phyloP scores from a whole-genome alignment of 2,113 vertebrate genomes.

The Gambusia affinis region DNA sequence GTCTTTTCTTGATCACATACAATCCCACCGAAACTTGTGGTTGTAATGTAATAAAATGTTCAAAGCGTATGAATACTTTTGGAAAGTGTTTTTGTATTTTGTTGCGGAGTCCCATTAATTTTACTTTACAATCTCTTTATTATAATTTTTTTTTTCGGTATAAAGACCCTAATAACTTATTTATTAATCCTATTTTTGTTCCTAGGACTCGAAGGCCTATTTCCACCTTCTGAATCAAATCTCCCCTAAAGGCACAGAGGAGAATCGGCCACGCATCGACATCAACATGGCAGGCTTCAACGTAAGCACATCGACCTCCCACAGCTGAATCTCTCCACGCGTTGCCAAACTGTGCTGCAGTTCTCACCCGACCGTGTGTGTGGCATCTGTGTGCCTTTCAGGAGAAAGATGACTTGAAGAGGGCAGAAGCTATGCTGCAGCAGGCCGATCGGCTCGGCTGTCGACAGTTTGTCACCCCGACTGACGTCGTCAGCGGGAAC shows the following conservation, averaged over 20 bases:
- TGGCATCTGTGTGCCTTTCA: conserved; percentile 56
- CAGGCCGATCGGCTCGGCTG: conserved; percentile 92
- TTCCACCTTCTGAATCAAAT: conserved; percentile 95
- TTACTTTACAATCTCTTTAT: too few species aligned
- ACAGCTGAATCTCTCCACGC: conserved; percentile 17
- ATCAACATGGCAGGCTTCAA: conserved; percentile 90
- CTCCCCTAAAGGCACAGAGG: conserved; percentile 93
- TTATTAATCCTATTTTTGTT: background rate
- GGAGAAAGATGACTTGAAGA: conserved; percentile 90
- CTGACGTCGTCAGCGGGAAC: conserved; percentile 91
- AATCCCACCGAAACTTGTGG: too few species aligned
- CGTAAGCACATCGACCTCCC: conserved; percentile 75
- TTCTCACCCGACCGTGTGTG: conserved; percentile 21
- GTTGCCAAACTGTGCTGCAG: conserved; percentile 35
- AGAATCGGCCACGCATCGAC: conserved; percentile 86
- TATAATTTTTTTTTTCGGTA: too few species aligned
- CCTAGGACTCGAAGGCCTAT: conserved; percentile 93
- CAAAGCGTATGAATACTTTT: too few species aligned
- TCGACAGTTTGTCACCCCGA: conserved; percentile 93
- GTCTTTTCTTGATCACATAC: too few species aligned
- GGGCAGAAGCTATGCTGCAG: conserved; percentile 92
- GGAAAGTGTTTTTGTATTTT: too few species aligned
- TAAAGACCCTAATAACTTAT: too few species aligned
- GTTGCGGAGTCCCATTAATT: too few species aligned
- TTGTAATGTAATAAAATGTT: too few species aligned